A percentile compares a stretch with the other conserved stretches of the same genome.
Evolutionary conservation across 1,140 invertebrate genomes (phyloP).

Genomic region (Diorhabda elongata): DNA sequence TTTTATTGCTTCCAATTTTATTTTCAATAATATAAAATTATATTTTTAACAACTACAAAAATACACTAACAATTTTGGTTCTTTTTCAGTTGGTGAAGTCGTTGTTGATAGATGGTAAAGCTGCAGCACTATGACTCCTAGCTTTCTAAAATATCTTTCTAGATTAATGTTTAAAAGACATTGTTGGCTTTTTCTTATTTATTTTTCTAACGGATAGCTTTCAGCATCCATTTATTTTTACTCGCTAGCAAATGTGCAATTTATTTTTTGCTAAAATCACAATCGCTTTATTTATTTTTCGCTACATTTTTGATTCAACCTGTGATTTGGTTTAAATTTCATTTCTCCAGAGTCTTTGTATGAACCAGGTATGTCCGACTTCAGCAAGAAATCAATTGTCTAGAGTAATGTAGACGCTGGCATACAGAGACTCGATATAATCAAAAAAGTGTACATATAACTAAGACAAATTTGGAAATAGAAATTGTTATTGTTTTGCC

Average conservation of each 20-base stretch:
- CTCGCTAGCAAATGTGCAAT: conserved; percentile 20
- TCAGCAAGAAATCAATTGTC: not conserved
- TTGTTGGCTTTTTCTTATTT: conserved; percentile 27
- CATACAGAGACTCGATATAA: conserved; percentile 19
- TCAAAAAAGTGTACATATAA: conserved; percentile 34
- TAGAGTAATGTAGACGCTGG: not conserved
- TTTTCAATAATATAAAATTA: no score
- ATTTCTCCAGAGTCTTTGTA: conserved; percentile 9
- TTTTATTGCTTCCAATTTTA: no score
- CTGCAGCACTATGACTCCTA: conserved; percentile 22
- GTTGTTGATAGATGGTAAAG: conserved; percentile 43
- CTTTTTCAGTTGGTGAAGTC: conserved; percentile 45
- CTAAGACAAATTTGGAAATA: conserved; percentile 12
- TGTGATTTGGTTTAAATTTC: conserved; percentile 37
- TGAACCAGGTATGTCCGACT: not conserved
- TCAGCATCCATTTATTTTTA: conserved; percentile 19
- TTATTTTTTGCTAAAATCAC: conserved; percentile 22
- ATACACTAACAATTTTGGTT: conserved; percentile 14
- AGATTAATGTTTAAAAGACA: conserved; percentile 31
- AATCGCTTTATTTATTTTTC: conserved; percentile 17
- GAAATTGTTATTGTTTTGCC: conserved; percentile 18
- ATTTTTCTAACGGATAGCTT: conserved; percentile 12
- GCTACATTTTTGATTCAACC: conserved; percentile 9
- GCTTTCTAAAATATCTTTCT: conserved; percentile 27
- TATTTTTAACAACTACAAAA: no score